Conservation (phyloP, 2,797 vertebrate species). For the Loris lydekkerianus region DNA sequence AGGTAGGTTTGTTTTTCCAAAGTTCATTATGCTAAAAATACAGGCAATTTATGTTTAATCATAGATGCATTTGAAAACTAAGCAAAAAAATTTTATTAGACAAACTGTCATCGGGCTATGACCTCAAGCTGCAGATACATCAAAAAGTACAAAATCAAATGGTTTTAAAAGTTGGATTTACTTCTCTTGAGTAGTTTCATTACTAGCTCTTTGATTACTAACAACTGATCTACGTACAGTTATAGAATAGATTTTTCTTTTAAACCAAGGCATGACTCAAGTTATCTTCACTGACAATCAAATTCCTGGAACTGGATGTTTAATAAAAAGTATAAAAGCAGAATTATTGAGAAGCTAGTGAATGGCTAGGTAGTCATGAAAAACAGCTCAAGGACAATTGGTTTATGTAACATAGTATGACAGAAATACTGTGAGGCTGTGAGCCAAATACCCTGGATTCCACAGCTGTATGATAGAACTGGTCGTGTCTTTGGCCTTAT, state of each 20-base stretch:
- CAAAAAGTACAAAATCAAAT: slow-evolving; percentile 28
- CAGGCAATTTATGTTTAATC: not conserved
- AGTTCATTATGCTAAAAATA: slow-evolving; percentile 20
- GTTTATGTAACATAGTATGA: slow-evolving; percentile 1
- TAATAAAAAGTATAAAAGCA: slow-evolving; percentile 29
- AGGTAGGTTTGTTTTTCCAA: slow-evolving; percentile 23
- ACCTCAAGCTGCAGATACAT: slow-evolving; percentile 35
- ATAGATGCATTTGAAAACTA: slow-evolving; percentile 30
- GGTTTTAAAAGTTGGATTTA: slow-evolving; percentile 47
- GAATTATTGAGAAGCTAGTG: slow-evolving; percentile 43
- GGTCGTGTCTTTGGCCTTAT: not conserved
- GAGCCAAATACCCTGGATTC: slow-evolving; percentile 38
- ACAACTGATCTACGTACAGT: slow-evolving; percentile 30
- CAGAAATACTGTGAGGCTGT: slow-evolving; percentile 7
- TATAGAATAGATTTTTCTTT: slow-evolving; percentile 1
- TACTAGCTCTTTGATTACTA: slow-evolving; percentile 22
- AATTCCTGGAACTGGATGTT: slow-evolving; percentile 25
- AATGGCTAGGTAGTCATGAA: not conserved
- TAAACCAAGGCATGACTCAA: not conserved
- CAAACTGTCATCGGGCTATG: not conserved
- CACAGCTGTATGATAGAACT: not conserved
- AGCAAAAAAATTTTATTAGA: slow-evolving; percentile 28
- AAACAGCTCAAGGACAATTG: slow-evolving; percentile 33
- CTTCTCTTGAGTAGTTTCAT: not conserved
- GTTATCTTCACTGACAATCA: slow-evolving; percentile 53